Conservation (phyloP, 1,140 invertebrate species). For the Zaprionus taronus region DNA sequence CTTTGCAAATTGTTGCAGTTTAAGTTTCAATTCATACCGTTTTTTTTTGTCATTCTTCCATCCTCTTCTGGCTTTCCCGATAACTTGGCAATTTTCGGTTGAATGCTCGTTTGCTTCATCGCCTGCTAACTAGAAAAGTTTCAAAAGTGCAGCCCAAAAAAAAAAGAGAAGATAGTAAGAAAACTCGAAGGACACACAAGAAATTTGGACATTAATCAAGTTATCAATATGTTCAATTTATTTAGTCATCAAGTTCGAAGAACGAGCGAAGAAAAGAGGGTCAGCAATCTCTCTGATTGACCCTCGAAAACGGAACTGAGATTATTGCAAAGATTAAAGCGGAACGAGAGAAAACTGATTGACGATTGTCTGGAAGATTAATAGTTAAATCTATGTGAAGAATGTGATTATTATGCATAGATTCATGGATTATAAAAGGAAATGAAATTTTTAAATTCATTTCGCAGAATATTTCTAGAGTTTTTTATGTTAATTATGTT, state of each 20-base stretch:
- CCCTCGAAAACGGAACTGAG: slow-evolving; percentile 5
- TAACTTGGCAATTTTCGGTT: slow-evolving; percentile 70
- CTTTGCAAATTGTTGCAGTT: slow-evolving; percentile 72
- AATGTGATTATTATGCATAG: slow-evolving; percentile 2
- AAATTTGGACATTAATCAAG: slow-evolving; percentile 51
- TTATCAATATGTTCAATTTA: slow-evolving; percentile 50
- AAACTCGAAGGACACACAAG: slow-evolving; percentile 1
- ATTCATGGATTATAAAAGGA: neutral
- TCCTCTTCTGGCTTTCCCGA: slow-evolving; percentile 49
- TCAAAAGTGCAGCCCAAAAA: slow-evolving; percentile 18
- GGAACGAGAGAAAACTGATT: slow-evolving; percentile 10
- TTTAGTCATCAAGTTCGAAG: slow-evolving; percentile 33
- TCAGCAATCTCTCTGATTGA: slow-evolving; percentile 26
- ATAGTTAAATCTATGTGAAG: neutral
- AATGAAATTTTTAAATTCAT: neutral
- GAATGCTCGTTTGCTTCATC: slow-evolving; percentile 38
- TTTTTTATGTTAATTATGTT: neutral
- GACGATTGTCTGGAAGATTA: slow-evolving; percentile 5
- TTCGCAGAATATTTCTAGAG: neutral
- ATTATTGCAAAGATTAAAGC: slow-evolving; percentile 11
- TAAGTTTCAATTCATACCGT: slow-evolving; percentile 38
- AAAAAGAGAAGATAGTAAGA: neutral
- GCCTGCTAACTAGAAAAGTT: slow-evolving; percentile 75
- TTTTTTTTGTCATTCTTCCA: slow-evolving; percentile 38
- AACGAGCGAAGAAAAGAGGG: slow-evolving; percentile 2